Evolutionary conservation across 2,888 invertebrate species (phyloP), one percentile per base, ranked within the genome.

Genomic region (Polyploca ridens): DNA sequence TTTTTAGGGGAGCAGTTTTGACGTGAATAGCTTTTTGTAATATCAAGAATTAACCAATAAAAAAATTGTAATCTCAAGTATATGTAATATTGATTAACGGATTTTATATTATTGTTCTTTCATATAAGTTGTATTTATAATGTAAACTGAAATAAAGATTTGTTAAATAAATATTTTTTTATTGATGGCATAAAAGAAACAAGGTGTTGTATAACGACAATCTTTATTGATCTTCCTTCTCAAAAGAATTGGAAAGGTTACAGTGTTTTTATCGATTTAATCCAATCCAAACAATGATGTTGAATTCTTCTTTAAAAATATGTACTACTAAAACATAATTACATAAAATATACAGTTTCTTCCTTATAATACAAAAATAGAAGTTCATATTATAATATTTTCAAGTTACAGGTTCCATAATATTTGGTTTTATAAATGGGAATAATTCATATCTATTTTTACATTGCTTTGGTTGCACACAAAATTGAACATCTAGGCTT

Each of bases 221-320:
- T 85, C 84, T 91, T 91, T 91, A 91, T 91, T 91, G 90, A 85
- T 90, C 90, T 91, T 89, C 91, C 91, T 90, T 86, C 91, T 89
- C 87, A 88, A 85, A 85, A 85, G 44, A 19, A 41, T 19, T 41
- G 38, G 61, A 74, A 78, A 79, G 78, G 73, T 61, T 67, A 69
- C 71, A 74, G 46, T n/a, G 68, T 35, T 63, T 69, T 49, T 49
- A 60, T 19, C 35, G 70, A 66, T 62, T 64, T 68, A 65, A 73
- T 64, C 70, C 69, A 70, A 74, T 68, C 74, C 65, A 71, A 64
- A 63, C 68, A 69, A 46, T 41, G 10, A 41, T 46, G 68, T 72
- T 73, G 64, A 71, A 72, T 58, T 66, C 65, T 33, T 61, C 44
- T 68, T 58, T 66, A 68, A 62, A 67, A 76, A 64, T 57, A 41